Conservation (phyloP, 2,113 vertebrate species). For the Pluvianellus socialis region DNA sequence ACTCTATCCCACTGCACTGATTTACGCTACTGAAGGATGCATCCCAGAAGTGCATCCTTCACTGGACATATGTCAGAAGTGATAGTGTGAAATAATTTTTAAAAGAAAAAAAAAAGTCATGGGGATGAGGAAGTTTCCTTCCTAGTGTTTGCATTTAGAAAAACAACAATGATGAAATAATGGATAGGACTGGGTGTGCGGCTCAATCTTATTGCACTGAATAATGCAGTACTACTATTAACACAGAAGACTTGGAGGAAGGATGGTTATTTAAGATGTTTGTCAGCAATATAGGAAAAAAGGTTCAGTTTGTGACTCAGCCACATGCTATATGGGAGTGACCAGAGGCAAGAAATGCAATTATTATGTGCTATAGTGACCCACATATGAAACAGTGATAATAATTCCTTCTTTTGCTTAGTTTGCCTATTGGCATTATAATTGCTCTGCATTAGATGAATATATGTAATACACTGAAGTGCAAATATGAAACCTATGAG, state of each 20-base stretch:
- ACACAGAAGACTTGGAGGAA: background rate
- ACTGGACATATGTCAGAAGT: no score
- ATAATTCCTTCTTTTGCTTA: background rate
- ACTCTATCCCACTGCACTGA: background rate
- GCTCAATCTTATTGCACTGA: background rate
- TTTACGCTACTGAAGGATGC: background rate
- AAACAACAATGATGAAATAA: background rate
- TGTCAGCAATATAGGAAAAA: background rate
- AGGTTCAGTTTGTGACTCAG: background rate
- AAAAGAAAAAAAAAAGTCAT: background rate
- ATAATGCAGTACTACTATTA: background rate
- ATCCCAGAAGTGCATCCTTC: background rate
- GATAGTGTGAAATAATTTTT: background rate
- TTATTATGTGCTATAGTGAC: background rate
- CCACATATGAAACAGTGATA: background rate
- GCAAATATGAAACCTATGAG: background rate
- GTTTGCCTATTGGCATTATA: accelerated
- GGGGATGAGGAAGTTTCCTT: background rate
- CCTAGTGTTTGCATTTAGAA: background rate
- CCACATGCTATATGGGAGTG: background rate
- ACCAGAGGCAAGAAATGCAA: background rate
- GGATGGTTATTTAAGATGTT: background rate
- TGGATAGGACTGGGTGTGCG: no score
- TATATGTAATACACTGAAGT: background rate
- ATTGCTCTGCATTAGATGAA: background rate